These are phyloP conservation scores for Dyspetes luteomarginatus DNA, from an alignment of 2,888 invertebrate genomes.

Conservation along the genomic window DNA sequence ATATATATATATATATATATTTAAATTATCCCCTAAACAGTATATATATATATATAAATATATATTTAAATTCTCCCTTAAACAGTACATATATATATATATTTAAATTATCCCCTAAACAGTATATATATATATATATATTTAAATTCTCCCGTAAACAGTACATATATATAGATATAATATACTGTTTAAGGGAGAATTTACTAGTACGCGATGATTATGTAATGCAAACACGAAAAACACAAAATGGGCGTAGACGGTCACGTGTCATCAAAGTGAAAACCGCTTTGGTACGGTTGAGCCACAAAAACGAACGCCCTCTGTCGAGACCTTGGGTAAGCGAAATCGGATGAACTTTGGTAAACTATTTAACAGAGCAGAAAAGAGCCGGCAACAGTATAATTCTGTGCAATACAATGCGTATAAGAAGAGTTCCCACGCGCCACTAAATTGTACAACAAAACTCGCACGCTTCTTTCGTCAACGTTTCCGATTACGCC, in stretches of 20 bases:
- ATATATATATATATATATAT: too few species aligned
- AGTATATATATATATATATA: too few species aligned
- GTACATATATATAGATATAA: background rate
- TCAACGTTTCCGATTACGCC: conserved; percentile 62
- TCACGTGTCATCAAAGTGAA: conserved; percentile 75
- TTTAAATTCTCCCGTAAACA: too few species aligned
- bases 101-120: too few species aligned
- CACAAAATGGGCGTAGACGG: conserved; percentile 58
- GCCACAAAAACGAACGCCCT: conserved; percentile 64
- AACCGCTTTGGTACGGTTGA: conserved; percentile 71
- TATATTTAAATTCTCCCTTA: too few species aligned
- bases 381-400: conserved; percentile 42
- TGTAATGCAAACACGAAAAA: conserved; percentile 72
- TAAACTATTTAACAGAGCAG: conserved; percentile 2
- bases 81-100: too few species aligned
- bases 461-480: conserved; percentile 54
- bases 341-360: conserved; percentile 57
- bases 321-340: background rate
- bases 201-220: conserved; percentile 72
- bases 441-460: conserved; percentile 43
- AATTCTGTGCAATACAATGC: conserved; percentile 26
- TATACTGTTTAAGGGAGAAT: conserved; percentile 54
- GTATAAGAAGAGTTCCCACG: conserved; percentile 57
- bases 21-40: too few species aligned
- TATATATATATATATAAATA: too few species aligned